phyloP scores from a whole-genome alignment of 2,113 vertebrate species.

The Tretioscincus oriximinensis region DNA sequence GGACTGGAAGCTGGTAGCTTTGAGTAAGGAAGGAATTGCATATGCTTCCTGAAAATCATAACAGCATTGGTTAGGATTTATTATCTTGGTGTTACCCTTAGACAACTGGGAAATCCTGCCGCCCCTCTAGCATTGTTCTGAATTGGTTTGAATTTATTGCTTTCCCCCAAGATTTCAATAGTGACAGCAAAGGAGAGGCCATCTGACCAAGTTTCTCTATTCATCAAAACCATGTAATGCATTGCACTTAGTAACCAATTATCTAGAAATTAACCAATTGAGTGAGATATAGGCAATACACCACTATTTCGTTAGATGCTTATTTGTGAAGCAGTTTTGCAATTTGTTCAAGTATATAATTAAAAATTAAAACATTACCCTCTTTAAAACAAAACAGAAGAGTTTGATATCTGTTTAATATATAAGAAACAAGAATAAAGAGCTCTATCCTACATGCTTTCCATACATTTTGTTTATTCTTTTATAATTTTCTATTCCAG shows the following conservation, averaged over 20 bases:
- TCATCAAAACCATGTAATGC: background rate
- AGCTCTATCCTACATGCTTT: too few species aligned
- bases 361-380: background rate
- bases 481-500: too few species aligned
- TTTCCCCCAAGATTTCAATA: background rate
- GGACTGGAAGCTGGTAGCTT: slow-evolving; percentile 79
- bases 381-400: too few species aligned
- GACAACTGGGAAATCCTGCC: background rate
- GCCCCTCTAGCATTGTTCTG: background rate
- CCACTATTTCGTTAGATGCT: background rate
- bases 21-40: slow-evolving; percentile 55
- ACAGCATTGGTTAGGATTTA: background rate
- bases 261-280: slow-evolving; percentile 11
- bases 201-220: slow-evolving; percentile 18
- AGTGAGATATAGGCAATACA: background rate
- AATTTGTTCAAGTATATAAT: background rate
- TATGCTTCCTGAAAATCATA: slow-evolving; percentile 73
- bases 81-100: background rate
- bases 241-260: background rate
- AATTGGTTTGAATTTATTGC: background rate
- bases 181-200: background rate
- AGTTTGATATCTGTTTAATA: too few species aligned
- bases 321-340: background rate
- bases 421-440: too few species aligned
- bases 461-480: too few species aligned